Evolutionary conservation across 2,888 invertebrate genomes (phyloP).

Genomic region (Apotomis capreana): DNA sequence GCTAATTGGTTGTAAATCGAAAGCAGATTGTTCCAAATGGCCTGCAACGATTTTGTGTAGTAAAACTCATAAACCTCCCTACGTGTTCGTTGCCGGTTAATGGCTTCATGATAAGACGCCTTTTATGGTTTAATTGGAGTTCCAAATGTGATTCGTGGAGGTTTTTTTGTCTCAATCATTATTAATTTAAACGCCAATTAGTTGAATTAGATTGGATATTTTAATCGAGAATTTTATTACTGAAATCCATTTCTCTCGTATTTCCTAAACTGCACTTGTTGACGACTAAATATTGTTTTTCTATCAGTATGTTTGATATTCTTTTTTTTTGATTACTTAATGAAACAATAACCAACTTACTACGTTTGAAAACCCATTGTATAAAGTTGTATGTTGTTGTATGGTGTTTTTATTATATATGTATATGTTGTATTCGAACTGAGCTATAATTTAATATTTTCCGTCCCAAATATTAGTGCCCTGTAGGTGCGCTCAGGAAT

Average conservation of each 20-base stretch:
- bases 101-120: constrained; percentile 73
- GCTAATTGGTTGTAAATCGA: constrained; percentile 80
- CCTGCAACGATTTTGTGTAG: constrained; percentile 78
- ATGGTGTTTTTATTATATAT: too few species aligned
- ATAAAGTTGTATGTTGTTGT: too few species aligned
- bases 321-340: too few species aligned
- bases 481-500: background rate
- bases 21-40: constrained; percentile 74
- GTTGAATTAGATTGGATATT: constrained; percentile 53
- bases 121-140: constrained; percentile 78
- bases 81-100: constrained; percentile 73
- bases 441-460: background rate
- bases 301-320: too few species aligned
- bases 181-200: constrained; percentile 78
- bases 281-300: too few species aligned
- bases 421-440: background rate
- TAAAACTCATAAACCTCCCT: constrained; percentile 82
- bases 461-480: background rate
- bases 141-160: constrained; percentile 61
- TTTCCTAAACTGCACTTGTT: background rate
- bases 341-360: too few species aligned
- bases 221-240: constrained; percentile 40
- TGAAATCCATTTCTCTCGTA: constrained; percentile 31
- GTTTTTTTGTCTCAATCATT: constrained; percentile 70
- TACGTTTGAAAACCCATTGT: too few species aligned